These are phyloP conservation scores for Lepus americanus DNA, from an alignment of 2,113 vertebrate species.

Conservation along the genomic window DNA sequence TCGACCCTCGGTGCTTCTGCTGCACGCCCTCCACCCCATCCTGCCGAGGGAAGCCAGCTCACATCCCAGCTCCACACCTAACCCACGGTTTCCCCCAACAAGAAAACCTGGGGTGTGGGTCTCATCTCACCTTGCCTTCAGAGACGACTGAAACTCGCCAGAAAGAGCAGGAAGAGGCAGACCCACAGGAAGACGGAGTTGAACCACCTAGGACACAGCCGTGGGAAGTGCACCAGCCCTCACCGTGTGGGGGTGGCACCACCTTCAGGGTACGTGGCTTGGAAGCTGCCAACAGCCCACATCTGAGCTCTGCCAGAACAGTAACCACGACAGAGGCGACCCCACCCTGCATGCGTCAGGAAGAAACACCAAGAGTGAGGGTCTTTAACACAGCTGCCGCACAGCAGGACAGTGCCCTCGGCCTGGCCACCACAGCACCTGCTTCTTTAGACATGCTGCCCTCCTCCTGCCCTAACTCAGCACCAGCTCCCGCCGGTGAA, in stretches of 20 bases:
- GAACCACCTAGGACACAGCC: neutral
- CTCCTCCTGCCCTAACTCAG: neutral
- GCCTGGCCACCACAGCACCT: neutral
- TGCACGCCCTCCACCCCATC: neutral
- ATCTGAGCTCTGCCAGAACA: neutral
- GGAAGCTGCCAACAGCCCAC: neutral
- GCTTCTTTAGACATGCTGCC: neutral
- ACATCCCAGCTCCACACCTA: neutral
- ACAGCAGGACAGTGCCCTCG: neutral
- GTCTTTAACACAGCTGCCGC: neutral
- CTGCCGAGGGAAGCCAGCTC: too few species aligned
- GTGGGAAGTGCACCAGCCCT: neutral
- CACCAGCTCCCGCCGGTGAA: too few species aligned
- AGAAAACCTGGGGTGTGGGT: neutral
- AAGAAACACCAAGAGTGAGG: neutral
- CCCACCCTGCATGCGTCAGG: neutral
- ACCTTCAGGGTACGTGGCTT: too few species aligned
- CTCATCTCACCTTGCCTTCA: neutral
- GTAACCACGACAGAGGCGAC: neutral
- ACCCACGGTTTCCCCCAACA: neutral
- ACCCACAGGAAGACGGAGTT: neutral
- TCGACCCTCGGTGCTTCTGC: too few species aligned
- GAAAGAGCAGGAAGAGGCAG: neutral
- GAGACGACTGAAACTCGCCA: neutral
- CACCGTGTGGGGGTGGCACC: accelerated